Evolutionary conservation across 2,797 vertebrate species (phyloP), one percentile per base, ranked within the genome.

Genomic region (Zalophus californianus): DNA sequence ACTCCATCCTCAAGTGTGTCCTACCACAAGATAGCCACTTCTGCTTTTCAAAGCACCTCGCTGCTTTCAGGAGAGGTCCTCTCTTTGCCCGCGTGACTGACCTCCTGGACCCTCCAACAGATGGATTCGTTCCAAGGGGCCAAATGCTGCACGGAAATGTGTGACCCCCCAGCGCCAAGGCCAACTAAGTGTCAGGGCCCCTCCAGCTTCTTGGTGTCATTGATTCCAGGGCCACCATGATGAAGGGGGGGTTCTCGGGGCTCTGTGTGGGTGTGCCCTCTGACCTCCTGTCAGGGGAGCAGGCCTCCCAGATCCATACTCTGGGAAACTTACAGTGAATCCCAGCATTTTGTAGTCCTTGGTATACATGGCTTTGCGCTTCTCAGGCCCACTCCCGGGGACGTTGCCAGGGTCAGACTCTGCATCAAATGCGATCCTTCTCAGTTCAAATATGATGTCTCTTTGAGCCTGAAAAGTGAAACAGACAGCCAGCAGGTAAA

Each of bases 261-360:
- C 23, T 27, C 41, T 58, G n/a, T 7, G 62, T 58, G 29, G 54
- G 7, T 25, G 21, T 64, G 75, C 9, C 70, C 84, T 44, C 29
- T 48, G 68, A 58, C 73, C 64, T 41, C 35, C 35, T 18, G 16
- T 78, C 25, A 16, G 14, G 75, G 66, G 78, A 66, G 80, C n/a
- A 35, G 16, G 68, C 32, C 90, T 27, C 16, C 38, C 15, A 20
- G 11, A 9, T 44, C 56, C 13, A 0, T 1, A 13, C 62, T 88
- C 10, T n/a, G 25, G 82, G 89, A 94, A 92, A 98, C 99, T 98
- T 97, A 99, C 99, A 62, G 99, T 99, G 96, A 99, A 99, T 82
- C 99, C 99, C 91, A 99, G 99, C 99, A 99, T 99, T 99, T 99
- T 99, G 99, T 99, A 99, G 98, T 99, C 99, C 99, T 99, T 99